A percentile compares a stretch with the other conserved stretches of the same genome.
Evolutionary conservation across 1,140 invertebrate species (phyloP).

Genomic region (Trichomalopsis sarcophagae): DNA sequence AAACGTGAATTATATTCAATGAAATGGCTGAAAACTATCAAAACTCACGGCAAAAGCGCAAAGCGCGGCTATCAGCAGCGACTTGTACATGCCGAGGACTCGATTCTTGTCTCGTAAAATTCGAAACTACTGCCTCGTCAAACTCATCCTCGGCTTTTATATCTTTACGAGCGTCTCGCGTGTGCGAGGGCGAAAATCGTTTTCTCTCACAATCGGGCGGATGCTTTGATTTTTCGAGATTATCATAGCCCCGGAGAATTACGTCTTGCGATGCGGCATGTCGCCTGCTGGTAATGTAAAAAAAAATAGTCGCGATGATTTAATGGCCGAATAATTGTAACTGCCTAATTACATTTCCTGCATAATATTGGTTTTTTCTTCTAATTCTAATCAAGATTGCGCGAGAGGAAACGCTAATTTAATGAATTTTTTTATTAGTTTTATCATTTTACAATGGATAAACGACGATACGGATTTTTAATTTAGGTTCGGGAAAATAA

Average conservation of each 20-base stretch:
- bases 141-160: neutral
- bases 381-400: too few relatives aligned
- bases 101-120: neutral
- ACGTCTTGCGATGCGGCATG: neutral
- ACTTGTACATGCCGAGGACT: neutral
- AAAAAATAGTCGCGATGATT: too few relatives aligned
- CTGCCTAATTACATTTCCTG: neutral
- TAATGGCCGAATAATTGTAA: too few relatives aligned
- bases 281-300: neutral
- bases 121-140: neutral
- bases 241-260: neutral
- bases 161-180: neutral
- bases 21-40: neutral
- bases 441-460: too few relatives aligned
- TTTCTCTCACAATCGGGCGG: neutral
- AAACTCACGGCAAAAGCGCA: conserved; percentile 3
- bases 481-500: too few relatives aligned
- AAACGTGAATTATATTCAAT: neutral
- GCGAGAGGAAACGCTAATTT: too few relatives aligned
- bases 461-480: too few relatives aligned
- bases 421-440: too few relatives aligned
- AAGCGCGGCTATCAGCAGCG: neutral
- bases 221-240: neutral
- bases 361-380: neutral
- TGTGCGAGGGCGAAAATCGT: neutral